Evolutionary conservation across 2,797 vertebrate species (phyloP).

Genomic region (Pseudochirops corinnae): DNA sequence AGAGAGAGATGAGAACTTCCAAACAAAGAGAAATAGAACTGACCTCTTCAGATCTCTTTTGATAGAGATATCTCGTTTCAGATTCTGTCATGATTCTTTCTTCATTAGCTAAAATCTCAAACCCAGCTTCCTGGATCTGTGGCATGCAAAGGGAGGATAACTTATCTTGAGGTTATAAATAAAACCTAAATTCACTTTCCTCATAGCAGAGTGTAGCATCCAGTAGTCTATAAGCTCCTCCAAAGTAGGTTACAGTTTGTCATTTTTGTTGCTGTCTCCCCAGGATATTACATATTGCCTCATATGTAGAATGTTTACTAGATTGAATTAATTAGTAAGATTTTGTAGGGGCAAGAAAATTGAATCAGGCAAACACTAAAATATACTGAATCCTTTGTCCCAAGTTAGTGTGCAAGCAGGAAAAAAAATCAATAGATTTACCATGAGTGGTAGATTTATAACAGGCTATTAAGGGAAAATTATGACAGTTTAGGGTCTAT

Average conservation of each 20-base stretch:
- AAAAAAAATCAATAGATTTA: not conserved
- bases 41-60: slow-evolving; percentile 89
- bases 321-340: not conserved
- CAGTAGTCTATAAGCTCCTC: not conserved
- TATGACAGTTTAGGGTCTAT: not conserved
- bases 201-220: not conserved
- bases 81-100: slow-evolving; percentile 87
- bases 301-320: not conserved
- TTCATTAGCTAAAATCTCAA: slow-evolving; percentile 90
- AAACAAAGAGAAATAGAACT: not conserved
- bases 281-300: not conserved
- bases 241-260: not conserved
- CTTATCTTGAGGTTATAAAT: slow-evolving; percentile 2
- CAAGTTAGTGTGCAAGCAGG: not conserved
- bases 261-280: not conserved
- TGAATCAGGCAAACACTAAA: not conserved
- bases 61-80: slow-evolving; percentile 90
- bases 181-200: slow-evolving; percentile 24
- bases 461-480: not conserved
- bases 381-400: not conserved
- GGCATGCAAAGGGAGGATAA: not conserved
- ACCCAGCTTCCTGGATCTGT: slow-evolving; percentile 92
- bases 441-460: not conserved
- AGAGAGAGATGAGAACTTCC: not conserved
- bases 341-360: not conserved